These are phyloP conservation scores for Phenganax stokvisi DNA, from an alignment of 92 coral and sea anemone genomes.

Conservation along the genomic window DNA sequence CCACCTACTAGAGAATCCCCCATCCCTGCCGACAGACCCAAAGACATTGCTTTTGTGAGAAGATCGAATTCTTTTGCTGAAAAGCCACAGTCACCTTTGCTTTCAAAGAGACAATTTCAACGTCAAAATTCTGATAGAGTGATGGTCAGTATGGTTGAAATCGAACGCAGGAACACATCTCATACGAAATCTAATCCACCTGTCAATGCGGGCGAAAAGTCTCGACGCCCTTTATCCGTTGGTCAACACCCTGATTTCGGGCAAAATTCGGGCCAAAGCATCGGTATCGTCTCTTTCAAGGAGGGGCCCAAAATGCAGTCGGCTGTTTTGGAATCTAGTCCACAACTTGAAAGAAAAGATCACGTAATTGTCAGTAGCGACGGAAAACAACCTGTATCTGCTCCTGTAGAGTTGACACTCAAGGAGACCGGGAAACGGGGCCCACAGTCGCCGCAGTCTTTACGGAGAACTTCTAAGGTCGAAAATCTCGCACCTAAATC, in stretches of 20 bases:
- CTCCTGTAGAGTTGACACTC: background rate
- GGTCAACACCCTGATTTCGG: background rate
- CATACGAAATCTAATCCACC: conserved; percentile 5
- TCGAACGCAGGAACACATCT: conserved; percentile 9
- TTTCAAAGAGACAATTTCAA: conserved; percentile 4
- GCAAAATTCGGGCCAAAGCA: conserved; percentile 10
- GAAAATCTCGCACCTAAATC: conserved; percentile 30
- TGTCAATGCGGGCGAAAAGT: background rate
- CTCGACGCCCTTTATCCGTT: conserved; percentile 5
- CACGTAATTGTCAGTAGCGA: background rate
- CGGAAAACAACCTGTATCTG: background rate
- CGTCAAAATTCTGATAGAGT: conserved; percentile 36
- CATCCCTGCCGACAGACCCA: background rate
- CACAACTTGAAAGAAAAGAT: conserved; percentile 20
- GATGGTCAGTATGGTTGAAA: conserved; percentile 7
- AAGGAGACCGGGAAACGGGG: conserved; percentile 1
- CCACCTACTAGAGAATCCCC: conserved; percentile 18
- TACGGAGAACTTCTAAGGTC: conserved; percentile 19
- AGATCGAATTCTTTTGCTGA: conserved; percentile 36
- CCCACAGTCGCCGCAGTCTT: conserved; percentile 23
- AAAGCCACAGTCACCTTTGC: conserved; percentile 16
- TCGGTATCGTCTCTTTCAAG: conserved; percentile 26
- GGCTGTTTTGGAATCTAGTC: conserved; percentile 36
- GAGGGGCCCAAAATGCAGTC: conserved; percentile 31
- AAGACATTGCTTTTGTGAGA: background rate